Percentiles rank a stretch among this genome's conserved stretches.
Conservation (phyloP, 2,888 invertebrate genomes). For the Sinhomidia bicolor region DNA sequence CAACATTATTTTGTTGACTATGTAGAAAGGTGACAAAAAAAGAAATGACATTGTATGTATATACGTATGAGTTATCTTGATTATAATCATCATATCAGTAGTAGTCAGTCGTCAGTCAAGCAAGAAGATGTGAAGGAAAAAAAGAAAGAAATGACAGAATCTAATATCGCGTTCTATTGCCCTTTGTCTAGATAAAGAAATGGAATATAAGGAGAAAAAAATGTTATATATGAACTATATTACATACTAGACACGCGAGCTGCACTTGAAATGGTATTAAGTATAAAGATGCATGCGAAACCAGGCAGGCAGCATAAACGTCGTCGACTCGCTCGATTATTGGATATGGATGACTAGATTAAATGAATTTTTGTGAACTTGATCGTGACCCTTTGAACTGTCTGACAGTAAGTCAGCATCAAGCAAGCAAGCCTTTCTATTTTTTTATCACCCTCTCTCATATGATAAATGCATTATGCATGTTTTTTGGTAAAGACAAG, state of each 20-base stretch:
- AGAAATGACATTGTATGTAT: conserved; percentile 44
- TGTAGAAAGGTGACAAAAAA: conserved; percentile 31
- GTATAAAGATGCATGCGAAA: not conserved
- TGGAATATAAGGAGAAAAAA: not conserved
- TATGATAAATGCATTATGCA: conserved; percentile 53
- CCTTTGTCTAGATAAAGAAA: not conserved
- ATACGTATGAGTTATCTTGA: too few relatives aligned
- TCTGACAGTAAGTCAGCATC: not conserved
- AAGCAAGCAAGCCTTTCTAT: conserved; percentile 15
- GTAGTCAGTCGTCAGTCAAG: conserved; percentile 12
- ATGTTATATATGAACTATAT: too few relatives aligned
- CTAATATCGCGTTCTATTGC: not conserved
- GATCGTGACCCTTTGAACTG: conserved; percentile 57
- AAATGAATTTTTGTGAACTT: conserved; percentile 46
- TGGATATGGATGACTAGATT: conserved; percentile 19
- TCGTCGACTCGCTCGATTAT: not conserved
- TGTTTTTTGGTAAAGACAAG: conserved; percentile 41
- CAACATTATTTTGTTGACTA: not conserved
- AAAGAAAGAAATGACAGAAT: conserved; percentile 35
- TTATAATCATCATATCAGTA: too few relatives aligned
- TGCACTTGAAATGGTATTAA: too few relatives aligned
- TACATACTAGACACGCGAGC: too few relatives aligned
- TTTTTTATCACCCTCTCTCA: not conserved
- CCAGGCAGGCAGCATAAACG: not conserved
- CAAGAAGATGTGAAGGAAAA: conserved; percentile 5